Base-by-base conservation (phyloP, 2,113 vertebrate species). In the Collichthys lucidus region DNA sequence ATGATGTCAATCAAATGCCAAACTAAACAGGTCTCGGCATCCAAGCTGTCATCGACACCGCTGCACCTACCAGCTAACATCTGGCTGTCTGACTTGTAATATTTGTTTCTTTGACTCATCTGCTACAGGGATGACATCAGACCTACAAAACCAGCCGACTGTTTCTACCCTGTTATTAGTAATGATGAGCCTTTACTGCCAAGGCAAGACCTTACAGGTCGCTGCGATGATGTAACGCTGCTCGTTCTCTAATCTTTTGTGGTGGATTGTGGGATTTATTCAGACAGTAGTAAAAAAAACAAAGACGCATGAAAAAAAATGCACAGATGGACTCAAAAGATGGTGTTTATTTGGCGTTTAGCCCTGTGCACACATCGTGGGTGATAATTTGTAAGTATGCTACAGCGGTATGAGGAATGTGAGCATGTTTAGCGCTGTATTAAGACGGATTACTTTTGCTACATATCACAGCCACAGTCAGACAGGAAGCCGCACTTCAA, bases 81-180 rank as follows among this genome's bases (percentile, higher is more conserved):
- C 86, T 90, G 86, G 79, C 46, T 40, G 71, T 64, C 76, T 74
- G 63, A 10, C 66, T 62, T 4, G 31, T 83, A 59, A 84, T 76
- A 71, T 86, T 77, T 76, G 53, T 74, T 74, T 86, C 53, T 73
- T 67, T 77, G 78, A 83, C 50, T 89, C 88, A 70, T 78, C 73
- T 12, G 73, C 65, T 44, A 76, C 68, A 79, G 19, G 26, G 55
- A 87, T 93, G 85, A 91, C 67, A 85, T 90, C 92, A 92, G 56
- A 64, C 26, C 42, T 9, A 80, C 76, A 82, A 75, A 80, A 69
- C 78, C 71, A 64, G 17, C 20, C n/a, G 22, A 16, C 20, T 8
- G 49, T 3, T 77, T 72, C 82, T 4, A 85, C 57, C 74, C 82
- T 78, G 66, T 89, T 59, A 90, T 92, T 90, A 66, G 2, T 4